Base-by-base conservation (phyloP, 2,113 vertebrate species). In the Gila orcuttii region DNA sequence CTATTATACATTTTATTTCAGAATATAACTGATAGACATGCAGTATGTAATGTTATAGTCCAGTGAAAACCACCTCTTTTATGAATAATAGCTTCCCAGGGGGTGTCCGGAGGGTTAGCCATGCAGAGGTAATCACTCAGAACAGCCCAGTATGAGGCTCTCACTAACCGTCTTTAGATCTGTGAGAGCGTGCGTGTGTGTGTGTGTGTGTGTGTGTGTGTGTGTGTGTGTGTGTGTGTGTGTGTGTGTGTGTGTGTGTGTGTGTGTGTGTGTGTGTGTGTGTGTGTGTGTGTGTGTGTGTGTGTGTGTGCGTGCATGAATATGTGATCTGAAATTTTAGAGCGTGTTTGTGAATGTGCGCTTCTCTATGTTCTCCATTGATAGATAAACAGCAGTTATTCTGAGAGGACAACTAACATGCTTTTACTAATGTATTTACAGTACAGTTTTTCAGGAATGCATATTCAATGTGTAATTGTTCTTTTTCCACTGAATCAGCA, bases 21-120 rank as follows among this genome's bases (percentile, higher is more conserved):
- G 19, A 36, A 36, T 13, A 3, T n/a, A 33, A n/a, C 19, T 23
- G 33, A 39, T 42, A 23, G 52, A 60, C 12, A 25, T 80, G 13
- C 36, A 42, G 5, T n/a, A 36, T 25, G 71, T 19, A 45, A 19
- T 10, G 39, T 28, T 47, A 80, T 28, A 62, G 36, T 64, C 7
- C 47, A 33, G 17, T 23, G 2, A 36, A 69, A 90, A 90, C 87
- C 82, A 74, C 89, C 89, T 87, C 86, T 92, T 88, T 90, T 87
- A 77, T 87, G 90, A 90, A 90, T 93, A 93, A 93, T 93, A 90
- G 92, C 91, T 91, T 93, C 90, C 91, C 92, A 93, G 90, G 87
- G 91, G 92, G 92, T 92, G 89, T 91, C 90, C 87, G 59, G 88
- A 91, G 88, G 88, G 91, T 89, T 87, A 90, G 89, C 79, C 42